phyloP scores from a whole-genome alignment of 2,888 invertebrate species.

The Drosophila niveifrons region DNA sequence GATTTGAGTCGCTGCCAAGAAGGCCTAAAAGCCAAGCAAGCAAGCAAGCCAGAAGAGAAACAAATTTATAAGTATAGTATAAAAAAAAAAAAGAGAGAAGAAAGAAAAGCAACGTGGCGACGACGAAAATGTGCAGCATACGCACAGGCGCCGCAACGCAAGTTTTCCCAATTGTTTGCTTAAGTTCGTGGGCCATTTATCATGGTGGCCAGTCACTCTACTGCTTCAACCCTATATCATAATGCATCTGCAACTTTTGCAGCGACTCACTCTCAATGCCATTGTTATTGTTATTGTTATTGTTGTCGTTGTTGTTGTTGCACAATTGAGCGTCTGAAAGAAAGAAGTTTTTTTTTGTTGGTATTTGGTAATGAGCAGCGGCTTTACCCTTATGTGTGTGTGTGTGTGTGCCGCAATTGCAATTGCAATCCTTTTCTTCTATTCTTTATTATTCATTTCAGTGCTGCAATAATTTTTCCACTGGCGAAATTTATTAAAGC shows the following conservation, averaged over 20 bases:
- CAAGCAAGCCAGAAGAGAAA: neutral
- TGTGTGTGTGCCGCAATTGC: neutral
- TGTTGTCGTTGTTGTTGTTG: slow-evolving; percentile 28
- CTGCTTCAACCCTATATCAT: slow-evolving; percentile 50
- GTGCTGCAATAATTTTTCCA: neutral
- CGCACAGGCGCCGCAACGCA: slow-evolving; percentile 60
- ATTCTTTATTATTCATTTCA: slow-evolving; percentile 1
- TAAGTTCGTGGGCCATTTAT: slow-evolving; percentile 54
- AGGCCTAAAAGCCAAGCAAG: slow-evolving; percentile 39
- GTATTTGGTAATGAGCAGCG: slow-evolving; percentile 48
- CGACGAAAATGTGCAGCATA: slow-evolving; percentile 51
- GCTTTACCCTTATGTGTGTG: slow-evolving; percentile 8
- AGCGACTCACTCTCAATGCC: neutral
- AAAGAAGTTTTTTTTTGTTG: slow-evolving; percentile 22
- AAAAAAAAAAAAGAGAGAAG: neutral
- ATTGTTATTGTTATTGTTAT: neutral
- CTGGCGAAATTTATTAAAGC: slow-evolving; percentile 32
- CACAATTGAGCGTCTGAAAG: slow-evolving; percentile 37
- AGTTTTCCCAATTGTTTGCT: slow-evolving; percentile 51
- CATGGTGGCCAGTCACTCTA: slow-evolving; percentile 32
- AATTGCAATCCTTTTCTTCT: slow-evolving; percentile 44
- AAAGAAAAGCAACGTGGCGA: slow-evolving; percentile 7
- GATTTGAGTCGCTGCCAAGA: slow-evolving; percentile 56
- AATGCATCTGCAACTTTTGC: slow-evolving; percentile 45
- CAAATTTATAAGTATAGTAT: neutral